These are phyloP conservation scores for Eristalis tenax DNA, from an alignment of 2,888 invertebrate species.

Conservation along the genomic window DNA sequence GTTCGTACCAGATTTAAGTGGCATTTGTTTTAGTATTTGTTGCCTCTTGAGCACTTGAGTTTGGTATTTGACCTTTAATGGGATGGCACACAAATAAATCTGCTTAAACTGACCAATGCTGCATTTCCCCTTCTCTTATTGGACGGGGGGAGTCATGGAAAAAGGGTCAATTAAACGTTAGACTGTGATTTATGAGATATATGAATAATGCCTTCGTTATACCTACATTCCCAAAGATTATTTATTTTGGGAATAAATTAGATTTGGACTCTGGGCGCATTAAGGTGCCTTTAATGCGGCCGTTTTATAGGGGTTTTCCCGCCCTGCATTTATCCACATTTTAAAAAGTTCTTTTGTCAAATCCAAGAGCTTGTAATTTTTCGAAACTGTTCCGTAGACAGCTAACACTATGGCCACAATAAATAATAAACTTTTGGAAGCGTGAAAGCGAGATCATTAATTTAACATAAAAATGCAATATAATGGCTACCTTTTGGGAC, in stretches of 20 bases:
- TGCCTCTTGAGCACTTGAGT: constrained; percentile 52
- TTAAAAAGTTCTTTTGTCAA: background rate
- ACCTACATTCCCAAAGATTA: constrained; percentile 49
- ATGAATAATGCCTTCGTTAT: constrained; percentile 67
- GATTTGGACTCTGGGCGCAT: background rate
- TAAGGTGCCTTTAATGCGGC: constrained; percentile 3
- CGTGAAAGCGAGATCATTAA: background rate
- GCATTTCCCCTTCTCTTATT: constrained; percentile 21
- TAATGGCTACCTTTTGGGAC: background rate
- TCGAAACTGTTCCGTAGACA: background rate
- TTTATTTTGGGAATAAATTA: constrained; percentile 60
- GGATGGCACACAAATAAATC: constrained; percentile 65
- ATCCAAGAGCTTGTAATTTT: background rate
- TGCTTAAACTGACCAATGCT: constrained; percentile 52
- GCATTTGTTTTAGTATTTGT: constrained; percentile 67
- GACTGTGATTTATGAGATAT: constrained; percentile 47
- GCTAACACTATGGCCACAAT: background rate
- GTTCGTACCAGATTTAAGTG: constrained; percentile 68
- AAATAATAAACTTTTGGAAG: background rate
- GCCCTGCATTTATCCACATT: background rate
- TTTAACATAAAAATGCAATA: background rate
- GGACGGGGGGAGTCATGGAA: constrained; percentile 25
- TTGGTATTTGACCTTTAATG: constrained; percentile 68
- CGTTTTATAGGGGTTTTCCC: background rate
- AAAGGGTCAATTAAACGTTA: constrained; percentile 61